Base-by-base conservation (phyloP, 2,113 vertebrate genomes). In the Pteropus alecto region DNA sequence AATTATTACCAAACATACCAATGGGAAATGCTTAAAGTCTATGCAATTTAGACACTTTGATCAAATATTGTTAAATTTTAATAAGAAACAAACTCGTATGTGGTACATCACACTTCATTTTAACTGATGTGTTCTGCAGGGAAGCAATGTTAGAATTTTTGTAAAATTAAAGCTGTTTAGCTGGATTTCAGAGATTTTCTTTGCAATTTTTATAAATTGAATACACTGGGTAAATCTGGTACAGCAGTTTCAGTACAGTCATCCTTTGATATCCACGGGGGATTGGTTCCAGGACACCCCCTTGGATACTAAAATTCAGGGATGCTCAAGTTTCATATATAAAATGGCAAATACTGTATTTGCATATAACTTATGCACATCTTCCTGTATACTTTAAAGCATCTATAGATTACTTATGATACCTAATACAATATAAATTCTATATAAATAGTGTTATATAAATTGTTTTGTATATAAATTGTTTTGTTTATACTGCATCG, bases 1-100 rank as follows among this genome's bases (percentile, higher is more conserved):
- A 91, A 58, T 97, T 76, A 63, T 70, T 70, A 71, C 28, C 56
- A 96, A 96, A 56, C 54, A 56, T 43, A n/a, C 26, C 18, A 51
- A n/a, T 63, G 63, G 78, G 22, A 95, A 94, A 95, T 70, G 41
- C 4, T 74, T 87, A 24, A 78, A 41, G 35, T 81, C 51, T 81
- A 22, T 48, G 35, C 61, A 46, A 77, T 84, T 54, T 87, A 96
- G 22, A 87, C 2, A 67, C 24, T 83, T 92, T 92, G 38, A 33
- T 81, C 9, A 90, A 74, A 67, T 63, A 56, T 87, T 86, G 8
- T n/a, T 83, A 77, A 43, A 88, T 90, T 90, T 48, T 85, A 70
- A 81, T 79, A 77, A 56, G 76, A 82, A 87, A 83, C 74, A 78
- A 78, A n/a, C 35, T 67, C 65, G 38, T 35, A 5, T 41, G 15